Evolutionary conservation across 2,888 invertebrate genomes (phyloP).

Genomic region (Phasia obesa): DNA sequence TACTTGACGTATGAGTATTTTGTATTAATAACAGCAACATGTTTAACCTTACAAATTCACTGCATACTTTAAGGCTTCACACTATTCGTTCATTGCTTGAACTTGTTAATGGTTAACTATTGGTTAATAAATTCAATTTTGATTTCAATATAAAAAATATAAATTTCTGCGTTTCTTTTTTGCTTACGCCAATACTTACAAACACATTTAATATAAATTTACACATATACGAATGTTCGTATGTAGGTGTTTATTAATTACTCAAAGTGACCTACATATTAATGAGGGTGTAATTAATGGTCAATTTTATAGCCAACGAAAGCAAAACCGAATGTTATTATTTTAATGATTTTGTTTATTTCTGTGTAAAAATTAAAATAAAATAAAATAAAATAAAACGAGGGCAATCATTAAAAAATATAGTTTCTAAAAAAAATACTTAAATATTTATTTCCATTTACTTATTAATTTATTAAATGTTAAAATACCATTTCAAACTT

Average conservation of each 20-base stretch:
- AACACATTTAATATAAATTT: neutral
- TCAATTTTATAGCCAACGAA: constrained; percentile 50
- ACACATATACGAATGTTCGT: too few species aligned
- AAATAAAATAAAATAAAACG: neutral
- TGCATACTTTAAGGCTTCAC: constrained; percentile 12
- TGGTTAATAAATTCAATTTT: constrained; percentile 16
- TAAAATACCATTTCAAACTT: too few species aligned
- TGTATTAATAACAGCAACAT: neutral
- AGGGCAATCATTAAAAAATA: neutral
- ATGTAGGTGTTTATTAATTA: constrained; percentile 42
- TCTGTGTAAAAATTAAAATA: too few species aligned
- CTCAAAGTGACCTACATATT: constrained; percentile 54
- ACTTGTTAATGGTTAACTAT: constrained; percentile 15
- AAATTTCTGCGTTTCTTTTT: neutral
- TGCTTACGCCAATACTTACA: neutral
- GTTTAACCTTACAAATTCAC: neutral
- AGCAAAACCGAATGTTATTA: constrained; percentile 54
- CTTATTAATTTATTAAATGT: too few species aligned
- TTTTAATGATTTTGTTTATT: constrained; percentile 34
- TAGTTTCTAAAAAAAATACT: too few species aligned
- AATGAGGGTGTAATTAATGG: constrained; percentile 64
- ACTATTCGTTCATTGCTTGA: neutral
- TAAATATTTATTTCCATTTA: too few species aligned
- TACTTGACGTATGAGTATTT: neutral
- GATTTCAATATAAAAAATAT: neutral